Evolutionary conservation across 2,888 invertebrate genomes (phyloP), one percentile per base, ranked within the genome.

Genomic region (Amblyjoppa fuscipennis): DNA sequence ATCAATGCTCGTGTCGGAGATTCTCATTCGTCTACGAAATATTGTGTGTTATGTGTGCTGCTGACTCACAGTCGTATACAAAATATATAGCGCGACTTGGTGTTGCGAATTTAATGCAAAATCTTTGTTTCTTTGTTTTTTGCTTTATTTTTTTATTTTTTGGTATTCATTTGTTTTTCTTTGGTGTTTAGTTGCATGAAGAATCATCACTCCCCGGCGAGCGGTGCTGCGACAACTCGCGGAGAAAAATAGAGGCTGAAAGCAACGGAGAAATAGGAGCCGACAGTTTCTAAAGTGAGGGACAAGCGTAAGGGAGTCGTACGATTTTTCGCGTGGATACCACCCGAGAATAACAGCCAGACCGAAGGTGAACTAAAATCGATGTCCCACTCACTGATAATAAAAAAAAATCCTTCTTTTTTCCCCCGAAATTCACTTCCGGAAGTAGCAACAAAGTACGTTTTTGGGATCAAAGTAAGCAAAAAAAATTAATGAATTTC

Each of bases 81-180:
- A 85, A 85, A 85, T 85, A 84, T 84, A 85, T 85, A 76, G 85
- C 79, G 71, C 79, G 71, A 76, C 82, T 81, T 49, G 81, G 81
- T 70, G 31, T 78, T 71, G 82, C 85, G 71, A 76, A 56, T 79
- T 45, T 28, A 49, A 82, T 82, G 79, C 85, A 75, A 53, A 76
- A 82, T 70, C 79, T 53, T 77, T 77, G 49, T 61, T 31, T 49
- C 31, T 71, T 74, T 61, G n/a, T 68, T 76, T 68, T 25, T 16
- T 16, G 6, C 7, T 25, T 6, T 56, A 56, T 20, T 53, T 28
- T 73, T 6, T 51, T 34, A 5, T 76, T 74, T 73, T 7, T 51
- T 34, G 7, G 64, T 34, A 25, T 49, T 79, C 66, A 49, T 75
- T 80, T 69, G 53, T 68, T 78, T 78, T 49, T 85, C 51, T 79